A percentile compares a stretch with the other conserved stretches of the same genome.
phyloP scores from a whole-genome alignment of 1,140 invertebrate species.

The Paralvinella palmiformis region DNA sequence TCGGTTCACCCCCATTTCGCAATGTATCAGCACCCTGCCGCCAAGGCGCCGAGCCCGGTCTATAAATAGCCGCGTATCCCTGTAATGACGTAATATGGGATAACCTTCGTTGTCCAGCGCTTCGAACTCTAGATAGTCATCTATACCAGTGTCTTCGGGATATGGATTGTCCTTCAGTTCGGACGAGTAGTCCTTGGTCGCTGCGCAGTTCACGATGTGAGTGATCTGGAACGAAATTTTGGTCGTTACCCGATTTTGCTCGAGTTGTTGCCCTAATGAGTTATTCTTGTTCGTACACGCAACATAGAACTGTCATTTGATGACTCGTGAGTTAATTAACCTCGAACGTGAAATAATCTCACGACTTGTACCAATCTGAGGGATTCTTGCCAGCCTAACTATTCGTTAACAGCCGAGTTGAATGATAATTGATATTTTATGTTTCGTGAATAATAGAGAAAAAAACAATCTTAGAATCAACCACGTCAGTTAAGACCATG shows the following conservation, averaged over 20 bases:
- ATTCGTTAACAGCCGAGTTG: too few species aligned
- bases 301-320: not conserved
- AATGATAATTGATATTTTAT: too few species aligned
- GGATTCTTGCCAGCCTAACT: too few species aligned
- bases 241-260: not conserved
- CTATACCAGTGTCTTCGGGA: slow-evolving; percentile 4
- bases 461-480: too few species aligned
- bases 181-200: not conserved
- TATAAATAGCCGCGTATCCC: slow-evolving; percentile 12
- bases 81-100: slow-evolving; percentile 12
- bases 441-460: too few species aligned
- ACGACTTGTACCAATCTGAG: not conserved
- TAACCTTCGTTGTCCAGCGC: slow-evolving; percentile 15
- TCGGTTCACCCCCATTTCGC: slow-evolving; percentile 72
- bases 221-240: slow-evolving; percentile 10
- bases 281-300: not conserved
- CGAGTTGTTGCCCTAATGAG: not conserved
- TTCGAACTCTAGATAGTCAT: slow-evolving; percentile 16
- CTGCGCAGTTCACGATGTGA: slow-evolving; percentile 22
- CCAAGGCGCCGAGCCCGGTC: slow-evolving; percentile 8
- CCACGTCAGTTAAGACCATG: too few species aligned
- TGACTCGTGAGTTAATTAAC: not conserved
- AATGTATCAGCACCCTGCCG: slow-evolving; percentile 67
- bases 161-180: slow-evolving; percentile 11
- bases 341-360: not conserved